These are phyloP conservation scores for Apamea crenata DNA, from an alignment of 2,888 invertebrate genomes.

Conservation along the genomic window DNA sequence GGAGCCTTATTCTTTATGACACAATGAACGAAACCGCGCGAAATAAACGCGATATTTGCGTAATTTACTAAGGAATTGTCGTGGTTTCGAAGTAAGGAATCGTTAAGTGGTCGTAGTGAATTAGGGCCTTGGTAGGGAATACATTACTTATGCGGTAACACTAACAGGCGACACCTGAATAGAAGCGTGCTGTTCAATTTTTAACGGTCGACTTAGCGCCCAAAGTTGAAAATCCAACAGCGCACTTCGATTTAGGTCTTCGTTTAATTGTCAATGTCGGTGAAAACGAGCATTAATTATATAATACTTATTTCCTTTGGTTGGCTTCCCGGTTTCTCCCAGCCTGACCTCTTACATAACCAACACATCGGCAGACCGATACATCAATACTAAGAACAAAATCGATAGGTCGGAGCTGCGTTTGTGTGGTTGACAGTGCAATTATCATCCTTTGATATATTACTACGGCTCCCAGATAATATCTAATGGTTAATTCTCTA, in stretches of 20 bases:
- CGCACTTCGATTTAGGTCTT: background rate
- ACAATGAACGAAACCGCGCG: no score
- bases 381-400: slow-evolving; percentile 64
- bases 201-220: background rate
- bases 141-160: no score
- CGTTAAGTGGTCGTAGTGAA: no score
- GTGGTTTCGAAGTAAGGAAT: no score
- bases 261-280: background rate
- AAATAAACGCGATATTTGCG: no score
- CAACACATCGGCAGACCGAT: slow-evolving; percentile 48
- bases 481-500: slow-evolving; percentile 61
- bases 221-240: background rate
- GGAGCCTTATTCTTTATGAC: no score
- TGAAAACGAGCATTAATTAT: no score
- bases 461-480: slow-evolving; percentile 56
- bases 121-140: no score
- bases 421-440: slow-evolving; percentile 74
- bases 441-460: slow-evolving; percentile 73
- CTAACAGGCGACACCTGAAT: background rate
- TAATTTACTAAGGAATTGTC: no score
- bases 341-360: slow-evolving; percentile 12
- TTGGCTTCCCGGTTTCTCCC: background rate
- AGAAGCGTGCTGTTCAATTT: background rate
- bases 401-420: slow-evolving; percentile 70
- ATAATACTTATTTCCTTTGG: background rate